phyloP scores from a whole-genome alignment of 2,888 invertebrate species.

The Drosophila subquinaria region DNA sequence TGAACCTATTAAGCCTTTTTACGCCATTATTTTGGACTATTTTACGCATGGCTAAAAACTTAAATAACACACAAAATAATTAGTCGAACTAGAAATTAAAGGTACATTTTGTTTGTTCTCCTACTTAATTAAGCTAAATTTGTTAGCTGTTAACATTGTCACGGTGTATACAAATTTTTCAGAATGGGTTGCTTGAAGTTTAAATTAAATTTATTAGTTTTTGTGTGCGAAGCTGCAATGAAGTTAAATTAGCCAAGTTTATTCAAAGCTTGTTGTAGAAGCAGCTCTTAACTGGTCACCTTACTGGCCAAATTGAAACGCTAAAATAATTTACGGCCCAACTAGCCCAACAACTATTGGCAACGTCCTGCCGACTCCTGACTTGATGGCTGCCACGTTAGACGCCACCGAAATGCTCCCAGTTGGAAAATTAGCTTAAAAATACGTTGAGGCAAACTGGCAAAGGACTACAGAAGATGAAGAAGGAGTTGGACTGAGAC shows the following conservation, averaged over 20 bases:
- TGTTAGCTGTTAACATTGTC: neutral
- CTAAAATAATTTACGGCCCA: constrained; percentile 78
- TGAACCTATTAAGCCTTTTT: too few species aligned
- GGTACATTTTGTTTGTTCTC: too few species aligned
- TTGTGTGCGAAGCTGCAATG: constrained; percentile 22
- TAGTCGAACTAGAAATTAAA: too few species aligned
- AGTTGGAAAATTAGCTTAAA: constrained; percentile 82
- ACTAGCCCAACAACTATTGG: constrained; percentile 43
- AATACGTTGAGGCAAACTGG: constrained; percentile 60
- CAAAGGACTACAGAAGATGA: constrained; percentile 25
- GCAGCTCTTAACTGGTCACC: constrained; percentile 40
- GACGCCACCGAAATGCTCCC: constrained; percentile 72
- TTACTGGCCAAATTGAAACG: constrained; percentile 68
- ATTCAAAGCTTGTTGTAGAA: constrained; percentile 1
- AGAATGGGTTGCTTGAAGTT: neutral
- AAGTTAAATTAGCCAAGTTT: constrained; percentile 46
- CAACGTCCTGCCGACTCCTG: constrained; percentile 30
- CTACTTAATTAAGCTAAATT: too few species aligned
- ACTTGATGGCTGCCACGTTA: constrained; percentile 53
- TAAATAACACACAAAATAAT: too few species aligned
- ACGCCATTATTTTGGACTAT: too few species aligned
- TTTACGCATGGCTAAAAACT: too few species aligned
- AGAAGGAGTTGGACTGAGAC: neutral
- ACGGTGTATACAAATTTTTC: neutral
- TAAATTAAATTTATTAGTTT: constrained; percentile 2